Base-by-base conservation (phyloP, 2,113 vertebrate genomes). In the Pluvianellus socialis region DNA sequence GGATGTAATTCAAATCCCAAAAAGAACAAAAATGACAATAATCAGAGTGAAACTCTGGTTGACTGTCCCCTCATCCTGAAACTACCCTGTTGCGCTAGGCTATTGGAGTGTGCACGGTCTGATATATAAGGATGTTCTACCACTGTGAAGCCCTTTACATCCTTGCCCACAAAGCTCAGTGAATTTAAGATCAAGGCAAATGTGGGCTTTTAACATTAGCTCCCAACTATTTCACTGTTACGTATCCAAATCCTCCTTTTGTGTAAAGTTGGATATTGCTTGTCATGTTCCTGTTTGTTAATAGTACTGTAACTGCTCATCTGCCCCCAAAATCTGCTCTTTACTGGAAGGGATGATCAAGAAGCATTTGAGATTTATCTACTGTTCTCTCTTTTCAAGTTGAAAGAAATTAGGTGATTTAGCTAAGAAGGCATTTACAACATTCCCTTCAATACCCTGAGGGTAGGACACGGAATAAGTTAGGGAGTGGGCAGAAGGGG, bases 1-100 rank as follows among this genome's bases (percentile, higher is more conserved):
- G 81, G 30, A 30, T 92, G 28, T 65, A 80, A 82, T 85, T 96
- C 66, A 88, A 85, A 88, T 83, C 62, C 62, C 82, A 19, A 75
- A 75, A 86, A 91, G 73, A 93, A 62, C 12, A 86, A 73, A 92
- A 90, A 38, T 79, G 0, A 21, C 0, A 0, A 27, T 79, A 94
- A 88, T 90, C 35, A 73, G 71, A 6, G 50, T 90, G 80, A 94
- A 93, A 76, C 15, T 63, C 44, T 92, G 27, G 8, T 79, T 90
- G 35, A 75, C 22, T 90, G 9, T 49, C 18, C 24, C n/a, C 20
- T 79, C 42, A 55, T 55, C 14, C 38, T 76, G 70, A 62, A 90
- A 58, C 47, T 38, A 49, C 63, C 9, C 26, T 59, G 19, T 68
- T 94, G 68, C 45, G 42, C 40, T 56, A 5, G 14, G 38, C 62